Evolutionary conservation across 2,888 invertebrate species (phyloP).

Genomic region (Parnassius orleans): DNA sequence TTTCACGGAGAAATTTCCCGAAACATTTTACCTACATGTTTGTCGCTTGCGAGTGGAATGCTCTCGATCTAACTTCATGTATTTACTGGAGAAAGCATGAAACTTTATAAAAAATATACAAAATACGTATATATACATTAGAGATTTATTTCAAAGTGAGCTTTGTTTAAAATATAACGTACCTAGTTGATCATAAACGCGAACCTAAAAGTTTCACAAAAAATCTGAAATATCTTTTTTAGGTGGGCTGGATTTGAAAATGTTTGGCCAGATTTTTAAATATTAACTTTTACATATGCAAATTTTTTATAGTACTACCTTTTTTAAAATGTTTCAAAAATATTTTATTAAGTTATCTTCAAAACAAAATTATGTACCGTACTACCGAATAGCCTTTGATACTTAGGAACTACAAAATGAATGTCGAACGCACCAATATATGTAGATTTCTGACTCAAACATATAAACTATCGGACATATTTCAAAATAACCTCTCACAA

Average conservation of each 20-base stretch:
- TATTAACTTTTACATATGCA: no score
- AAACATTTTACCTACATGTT: slow-evolving; percentile 53
- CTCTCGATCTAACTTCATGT: slow-evolving; percentile 37
- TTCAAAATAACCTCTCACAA: slow-evolving; percentile 54
- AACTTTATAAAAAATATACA: slow-evolving; percentile 10
- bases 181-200: slow-evolving; percentile 3
- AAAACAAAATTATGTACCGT: no score
- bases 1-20: slow-evolving; percentile 41
- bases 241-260: no score
- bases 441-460: neutral
- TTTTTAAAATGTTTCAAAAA: no score
- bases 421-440: neutral
- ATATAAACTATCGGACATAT: slow-evolving; percentile 44
- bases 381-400: neutral
- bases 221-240: no score
- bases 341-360: no score
- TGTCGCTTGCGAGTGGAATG: slow-evolving; percentile 46
- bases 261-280: no score
- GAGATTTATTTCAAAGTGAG: slow-evolving; percentile 12
- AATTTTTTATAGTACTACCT: no score
- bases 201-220: neutral
- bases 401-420: neutral
- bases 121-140: slow-evolving; percentile 4
- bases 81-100: slow-evolving; percentile 40
- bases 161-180: slow-evolving; percentile 8